These are phyloP conservation scores for Conger conger DNA, from an alignment of 2,113 vertebrate genomes.

Conservation along the genomic window DNA sequence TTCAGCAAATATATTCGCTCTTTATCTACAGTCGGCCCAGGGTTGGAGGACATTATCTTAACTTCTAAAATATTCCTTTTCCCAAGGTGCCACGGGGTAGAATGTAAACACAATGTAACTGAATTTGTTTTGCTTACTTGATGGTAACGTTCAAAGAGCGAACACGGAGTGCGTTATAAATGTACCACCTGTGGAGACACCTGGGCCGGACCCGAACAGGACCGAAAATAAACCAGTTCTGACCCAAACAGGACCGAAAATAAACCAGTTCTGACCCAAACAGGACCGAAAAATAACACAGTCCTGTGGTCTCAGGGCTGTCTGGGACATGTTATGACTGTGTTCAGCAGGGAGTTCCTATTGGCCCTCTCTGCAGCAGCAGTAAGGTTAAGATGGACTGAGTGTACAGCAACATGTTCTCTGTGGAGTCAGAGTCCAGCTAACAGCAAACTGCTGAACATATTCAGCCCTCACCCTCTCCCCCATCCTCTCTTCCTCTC, in stretches of 20 bases:
- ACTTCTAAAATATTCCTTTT: background rate
- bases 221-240: background rate
- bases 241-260: too few relatives aligned
- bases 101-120: background rate
- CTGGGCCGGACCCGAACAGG: too few relatives aligned
- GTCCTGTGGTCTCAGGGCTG: background rate
- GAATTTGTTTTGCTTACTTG: background rate
- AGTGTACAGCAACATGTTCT: background rate
- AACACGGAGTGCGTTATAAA: slow-evolving; percentile 1
- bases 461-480: background rate
- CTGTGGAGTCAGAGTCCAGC: background rate
- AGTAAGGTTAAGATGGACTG: background rate
- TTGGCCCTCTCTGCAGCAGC: background rate
- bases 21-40: background rate
- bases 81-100: background rate
- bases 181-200: too few relatives aligned
- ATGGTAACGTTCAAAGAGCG: slow-evolving; percentile 3
- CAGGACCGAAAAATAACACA: background rate
- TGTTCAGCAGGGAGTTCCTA: background rate
- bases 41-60: background rate
- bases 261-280: background rate
- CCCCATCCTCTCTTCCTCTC: too few relatives aligned
- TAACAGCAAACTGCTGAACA: background rate
- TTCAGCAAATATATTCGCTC: background rate
- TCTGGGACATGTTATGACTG: background rate